These are phyloP conservation scores for Columba guinea DNA, from an alignment of 2,797 vertebrate genomes.

Conservation along the genomic window DNA sequence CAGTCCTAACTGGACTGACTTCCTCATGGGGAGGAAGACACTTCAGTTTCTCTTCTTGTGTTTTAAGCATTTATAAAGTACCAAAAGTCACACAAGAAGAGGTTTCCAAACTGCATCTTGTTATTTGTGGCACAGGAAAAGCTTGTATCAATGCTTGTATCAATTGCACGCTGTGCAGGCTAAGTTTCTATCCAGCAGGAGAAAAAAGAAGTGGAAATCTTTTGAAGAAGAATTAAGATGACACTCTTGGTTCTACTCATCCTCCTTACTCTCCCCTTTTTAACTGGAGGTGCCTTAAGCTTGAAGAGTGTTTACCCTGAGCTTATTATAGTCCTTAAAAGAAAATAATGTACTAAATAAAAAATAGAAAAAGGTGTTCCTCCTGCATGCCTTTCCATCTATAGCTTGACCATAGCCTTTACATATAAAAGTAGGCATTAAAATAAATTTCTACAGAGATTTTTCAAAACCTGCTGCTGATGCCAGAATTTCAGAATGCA, in stretches of 20 bases:
- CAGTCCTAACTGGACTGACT: neutral
- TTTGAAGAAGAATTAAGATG: neutral
- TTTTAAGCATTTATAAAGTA: neutral
- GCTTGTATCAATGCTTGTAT: neutral
- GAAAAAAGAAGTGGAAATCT: neutral
- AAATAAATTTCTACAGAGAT: neutral
- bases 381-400: rapidly evolving
- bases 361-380: neutral
- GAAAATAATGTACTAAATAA: neutral
- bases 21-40: neutral
- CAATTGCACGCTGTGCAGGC: neutral
- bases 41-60: neutral
- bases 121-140: neutral
- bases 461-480: neutral
- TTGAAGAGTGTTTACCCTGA: neutral
- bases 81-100: neutral
- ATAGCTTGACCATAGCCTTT: neutral
- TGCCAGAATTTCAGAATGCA: neutral
- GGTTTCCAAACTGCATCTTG: neutral
- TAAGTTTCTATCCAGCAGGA: neutral
- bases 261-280: neutral
- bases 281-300: neutral
- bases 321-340: neutral
- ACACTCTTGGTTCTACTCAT: neutral
- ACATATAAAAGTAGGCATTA: neutral